Evolutionary conservation across 2,888 invertebrate genomes (phyloP), one percentile per base, ranked within the genome.

Genomic region (Ophion slaviceki): DNA sequence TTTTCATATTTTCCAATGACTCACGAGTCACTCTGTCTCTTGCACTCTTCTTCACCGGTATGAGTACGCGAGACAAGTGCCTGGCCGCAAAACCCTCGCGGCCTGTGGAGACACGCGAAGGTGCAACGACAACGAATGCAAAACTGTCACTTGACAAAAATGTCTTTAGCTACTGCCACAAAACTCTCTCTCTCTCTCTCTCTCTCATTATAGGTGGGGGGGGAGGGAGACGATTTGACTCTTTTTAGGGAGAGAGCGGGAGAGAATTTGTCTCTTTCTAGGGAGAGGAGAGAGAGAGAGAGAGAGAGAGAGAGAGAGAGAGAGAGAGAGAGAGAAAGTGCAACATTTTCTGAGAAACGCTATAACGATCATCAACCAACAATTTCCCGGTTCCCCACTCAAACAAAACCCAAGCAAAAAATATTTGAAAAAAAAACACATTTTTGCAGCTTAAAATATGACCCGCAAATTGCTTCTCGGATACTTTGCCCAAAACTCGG

Each of bases 1-100:
- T 80, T 80, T 84, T 72, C 76, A 84, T 84, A 84, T 84, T 84
- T 84, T 80, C 84, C 84, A 77, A 72, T 84, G 84, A 84, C 71
- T 84, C 84, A 84, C 68, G 32, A 59, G 66, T 53, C 59, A 74
- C 57, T 80, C n/a, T 32, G 59, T 36, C 40, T 61, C 68, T 80
- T 74, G 59, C 59, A 67, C 61, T 80, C 47, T 32, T 79, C 47
- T 24, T n/a, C 32, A 20, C 28, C 66, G 32, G 66, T 17, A 28
- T 57, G 67, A 76, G 47, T 57, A 59, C 24, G 57, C 76, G 57
- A 67, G 66, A 76, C 66, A 67, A 66, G 53, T 66, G 53, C 57
- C 28, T 53, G 11, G 20, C 53, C 64, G 53, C 66, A 20, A 64
- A 66, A 67, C 53, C 10, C 64, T 57, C 75, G 75, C 40, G 20